Evolutionary conservation across 1,140 invertebrate genomes (phyloP), one percentile per base, ranked within the genome.

Genomic region (Lepidurus packardi): DNA sequence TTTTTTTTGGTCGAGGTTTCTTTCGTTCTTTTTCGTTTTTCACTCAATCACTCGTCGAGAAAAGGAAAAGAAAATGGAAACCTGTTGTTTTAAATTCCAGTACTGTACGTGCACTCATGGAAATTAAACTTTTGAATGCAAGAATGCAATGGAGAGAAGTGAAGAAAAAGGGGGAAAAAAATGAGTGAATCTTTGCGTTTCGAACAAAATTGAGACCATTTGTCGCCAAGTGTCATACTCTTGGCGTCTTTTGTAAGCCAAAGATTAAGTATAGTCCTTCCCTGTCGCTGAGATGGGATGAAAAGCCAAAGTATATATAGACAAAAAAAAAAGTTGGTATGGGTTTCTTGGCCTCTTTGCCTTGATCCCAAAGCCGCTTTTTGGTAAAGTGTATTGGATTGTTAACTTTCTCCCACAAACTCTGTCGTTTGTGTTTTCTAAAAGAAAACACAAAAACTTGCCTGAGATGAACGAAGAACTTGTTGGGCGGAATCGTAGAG

Each of bases 141-240:
- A 2, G 34, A 34, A 34, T 3, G 34, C 34, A 34, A 34, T 34
- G 34, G 34, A 34, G 53, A 65, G 16, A 65, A 65, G 53, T 21
- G 53, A 34, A 34, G 3, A 4, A 34, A 34, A 34, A 65, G 53
- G n/a, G n/a, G n/a, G 9, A n/a, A 65, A 65, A 34, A 34, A 34
- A 34, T 34, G 34, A 34, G 34, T n/a, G 16, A 7, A 65, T 65
- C 53, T 65, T 65, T 65, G 53, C 16, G 16, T 1, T 65, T n/a
- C 6, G 13, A 21, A 13, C 16, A 65, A 65, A 65, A 65, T 65
- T 65, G 53, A 7, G 53, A 65, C 53, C 53, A 65, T 65, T 65
- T 65, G 53, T 65, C 53, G 53, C 53, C 53, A 65, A 65, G 21
- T 16, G n/a, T 65, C 53, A 65, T 16, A 65, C 53, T 65, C 53